Evolutionary conservation across 2,888 invertebrate species (phyloP).

Genomic region (Cheilosia variabilis): DNA sequence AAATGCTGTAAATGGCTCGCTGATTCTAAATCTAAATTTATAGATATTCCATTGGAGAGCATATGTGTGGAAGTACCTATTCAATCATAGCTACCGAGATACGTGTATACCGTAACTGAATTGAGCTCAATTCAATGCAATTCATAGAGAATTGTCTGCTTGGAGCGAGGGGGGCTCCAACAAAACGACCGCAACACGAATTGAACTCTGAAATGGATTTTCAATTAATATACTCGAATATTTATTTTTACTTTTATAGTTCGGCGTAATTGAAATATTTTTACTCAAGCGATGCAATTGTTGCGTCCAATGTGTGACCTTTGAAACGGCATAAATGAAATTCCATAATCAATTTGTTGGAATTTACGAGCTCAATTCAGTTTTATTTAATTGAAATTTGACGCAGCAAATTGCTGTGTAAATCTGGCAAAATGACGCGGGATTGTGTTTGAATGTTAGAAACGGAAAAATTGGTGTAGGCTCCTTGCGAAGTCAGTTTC

Average conservation of each 20-base stretch:
- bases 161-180: too few relatives aligned
- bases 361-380: not conserved
- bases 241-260: conserved; percentile 24
- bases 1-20: conserved; percentile 28
- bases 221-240: conserved; percentile 39
- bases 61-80: conserved; percentile 1
- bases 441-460: too few relatives aligned
- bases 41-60: conserved; percentile 33
- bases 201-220: conserved; percentile 38
- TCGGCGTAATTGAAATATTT: conserved; percentile 27
- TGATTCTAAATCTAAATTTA: conserved; percentile 45
- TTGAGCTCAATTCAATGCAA: conserved; percentile 39
- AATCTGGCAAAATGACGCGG: too few relatives aligned
- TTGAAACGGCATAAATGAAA: not conserved
- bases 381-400: not conserved
- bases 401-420: too few relatives aligned
- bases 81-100: conserved; percentile 12
- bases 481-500: too few relatives aligned
- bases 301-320: conserved; percentile 1
- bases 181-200: conserved; percentile 20
- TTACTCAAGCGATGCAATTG: conserved; percentile 7
- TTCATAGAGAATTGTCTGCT: conserved; percentile 9
- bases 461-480: too few relatives aligned
- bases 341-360: conserved; percentile 9
- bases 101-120: not conserved